Percentiles rank a stretch among this genome's conserved stretches.
Evolutionary conservation across 2,888 invertebrate species (phyloP).

Genomic region (Cynaeus angustus): DNA sequence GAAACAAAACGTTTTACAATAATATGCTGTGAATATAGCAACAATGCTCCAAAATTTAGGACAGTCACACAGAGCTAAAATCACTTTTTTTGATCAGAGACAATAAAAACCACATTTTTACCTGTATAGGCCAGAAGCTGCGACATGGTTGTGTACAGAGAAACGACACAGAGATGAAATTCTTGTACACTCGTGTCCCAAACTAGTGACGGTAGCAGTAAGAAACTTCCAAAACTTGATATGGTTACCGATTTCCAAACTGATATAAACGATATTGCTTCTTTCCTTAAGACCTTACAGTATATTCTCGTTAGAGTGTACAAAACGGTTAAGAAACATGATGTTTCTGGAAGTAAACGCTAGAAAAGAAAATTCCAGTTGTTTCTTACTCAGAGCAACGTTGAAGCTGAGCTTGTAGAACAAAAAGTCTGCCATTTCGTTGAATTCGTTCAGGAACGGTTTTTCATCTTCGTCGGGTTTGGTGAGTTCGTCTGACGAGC

Average conservation of each 20-base stretch:
- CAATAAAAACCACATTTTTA: no score
- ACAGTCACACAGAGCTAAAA: constrained; percentile 60
- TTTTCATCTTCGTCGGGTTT: constrained; percentile 54
- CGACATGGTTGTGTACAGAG: constrained; percentile 78
- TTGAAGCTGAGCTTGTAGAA: constrained; percentile 65
- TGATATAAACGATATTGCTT: constrained; percentile 57
- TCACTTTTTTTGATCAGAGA: no score
- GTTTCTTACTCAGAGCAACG: constrained; percentile 59
- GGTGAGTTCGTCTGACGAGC: constrained; percentile 50
- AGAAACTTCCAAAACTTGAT: constrained; percentile 76
- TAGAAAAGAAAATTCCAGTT: neutral
- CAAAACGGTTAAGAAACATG: constrained; percentile 61
- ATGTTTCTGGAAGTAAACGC: constrained; percentile 60
- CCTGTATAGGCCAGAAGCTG: constrained; percentile 80
- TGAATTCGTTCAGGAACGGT: constrained; percentile 57
- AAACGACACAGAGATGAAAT: constrained; percentile 76
- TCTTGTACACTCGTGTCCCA: constrained; percentile 74
- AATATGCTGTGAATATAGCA: constrained; percentile 60
- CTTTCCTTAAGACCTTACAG: constrained; percentile 49
- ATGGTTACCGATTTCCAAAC: constrained; percentile 77
- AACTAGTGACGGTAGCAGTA: constrained; percentile 78
- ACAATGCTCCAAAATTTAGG: constrained; percentile 62
- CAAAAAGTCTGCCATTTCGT: constrained; percentile 63
- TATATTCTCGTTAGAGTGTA: constrained; percentile 61
- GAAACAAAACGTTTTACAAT: constrained; percentile 54